These are phyloP conservation scores for Spongilla lacustris DNA, from an alignment of 37 sponge, comb jelly and placozoan species.

Conservation along the genomic window DNA sequence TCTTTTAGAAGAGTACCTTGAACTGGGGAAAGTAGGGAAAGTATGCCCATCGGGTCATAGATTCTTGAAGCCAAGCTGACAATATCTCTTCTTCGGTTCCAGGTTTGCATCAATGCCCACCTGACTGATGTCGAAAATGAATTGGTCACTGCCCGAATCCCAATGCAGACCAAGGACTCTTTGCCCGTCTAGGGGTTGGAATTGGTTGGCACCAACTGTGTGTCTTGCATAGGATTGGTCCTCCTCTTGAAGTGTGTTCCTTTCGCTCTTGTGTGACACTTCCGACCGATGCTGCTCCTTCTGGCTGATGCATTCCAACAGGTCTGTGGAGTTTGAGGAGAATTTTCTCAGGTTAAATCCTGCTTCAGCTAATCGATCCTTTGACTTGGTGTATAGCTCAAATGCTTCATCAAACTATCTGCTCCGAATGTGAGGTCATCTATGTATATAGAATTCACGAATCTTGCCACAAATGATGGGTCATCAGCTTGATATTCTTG, in stretches of 20 bases:
- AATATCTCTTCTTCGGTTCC: slow-evolving; percentile 1
- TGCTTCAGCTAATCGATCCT: slow-evolving; percentile 14
- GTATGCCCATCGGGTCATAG: slow-evolving; percentile 11
- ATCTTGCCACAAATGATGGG: slow-evolving; percentile 21
- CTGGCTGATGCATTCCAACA: slow-evolving; percentile 16
- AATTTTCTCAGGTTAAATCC: slow-evolving; percentile 53
- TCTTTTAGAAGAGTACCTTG: not conserved
- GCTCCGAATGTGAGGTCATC: slow-evolving; percentile 45
- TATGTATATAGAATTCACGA: slow-evolving; percentile 25
- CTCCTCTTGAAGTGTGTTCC: no score
- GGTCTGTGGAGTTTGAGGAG: slow-evolving; percentile 4
- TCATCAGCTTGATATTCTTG: not conserved
- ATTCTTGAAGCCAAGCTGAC: not conserved
- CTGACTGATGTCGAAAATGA: not conserved
- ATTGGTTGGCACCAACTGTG: not conserved
- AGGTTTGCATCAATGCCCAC: not conserved
- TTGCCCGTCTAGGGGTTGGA: not conserved
- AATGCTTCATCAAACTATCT: slow-evolving; percentile 5
- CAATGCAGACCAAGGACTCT: not conserved
- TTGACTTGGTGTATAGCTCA: slow-evolving; percentile 23
- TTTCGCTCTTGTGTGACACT: no score
- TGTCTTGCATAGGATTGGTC: not conserved
- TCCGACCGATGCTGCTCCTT: no score
- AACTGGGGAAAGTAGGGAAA: not conserved
- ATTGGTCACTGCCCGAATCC: not conserved